Evolutionary conservation across 2,888 invertebrate genomes (phyloP).

Genomic region (Physocephala rufipes): DNA sequence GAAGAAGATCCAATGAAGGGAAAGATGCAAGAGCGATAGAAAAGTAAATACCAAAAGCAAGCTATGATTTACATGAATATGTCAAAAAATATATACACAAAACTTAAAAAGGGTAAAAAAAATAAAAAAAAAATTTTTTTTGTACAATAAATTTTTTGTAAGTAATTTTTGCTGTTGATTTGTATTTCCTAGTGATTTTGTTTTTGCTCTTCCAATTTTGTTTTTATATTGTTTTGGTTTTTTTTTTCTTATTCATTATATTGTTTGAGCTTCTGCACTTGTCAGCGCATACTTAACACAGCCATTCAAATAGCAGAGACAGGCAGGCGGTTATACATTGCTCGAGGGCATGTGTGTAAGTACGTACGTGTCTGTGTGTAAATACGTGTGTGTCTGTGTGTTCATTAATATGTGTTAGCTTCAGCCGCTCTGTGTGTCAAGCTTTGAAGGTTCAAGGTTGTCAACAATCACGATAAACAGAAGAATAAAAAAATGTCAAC

Average conservation of each 20-base stretch:
- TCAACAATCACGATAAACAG: neutral
- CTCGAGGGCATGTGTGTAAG: neutral
- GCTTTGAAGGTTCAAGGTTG: conserved; percentile 30
- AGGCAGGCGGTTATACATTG: neutral
- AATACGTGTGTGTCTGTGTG: neutral
- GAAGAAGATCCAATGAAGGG: neutral
- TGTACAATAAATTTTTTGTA: too few relatives aligned
- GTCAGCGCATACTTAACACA: conserved; percentile 22
- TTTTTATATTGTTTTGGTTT: conserved; percentile 9
- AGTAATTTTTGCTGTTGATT: neutral
- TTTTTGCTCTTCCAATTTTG: conserved; percentile 5
- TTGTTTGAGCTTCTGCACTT: conserved; percentile 12
- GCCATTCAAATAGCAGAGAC: neutral
- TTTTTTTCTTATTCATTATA: conserved; percentile 3
- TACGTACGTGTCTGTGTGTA: conserved; percentile 5
- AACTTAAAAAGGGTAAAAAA: too few relatives aligned
- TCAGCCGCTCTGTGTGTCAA: conserved; percentile 1
- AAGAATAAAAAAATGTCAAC: conserved; percentile 1
- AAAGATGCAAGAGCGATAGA: conserved; percentile 6
- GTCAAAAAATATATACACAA: too few relatives aligned
- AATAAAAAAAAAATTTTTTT: too few relatives aligned
- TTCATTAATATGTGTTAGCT: neutral
- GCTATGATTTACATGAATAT: neutral
- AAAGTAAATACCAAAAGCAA: conserved; percentile 2
- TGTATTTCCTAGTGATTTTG: neutral